phyloP scores from a whole-genome alignment of 2,888 invertebrate species.

The Zootermopsis nevadensis region DNA sequence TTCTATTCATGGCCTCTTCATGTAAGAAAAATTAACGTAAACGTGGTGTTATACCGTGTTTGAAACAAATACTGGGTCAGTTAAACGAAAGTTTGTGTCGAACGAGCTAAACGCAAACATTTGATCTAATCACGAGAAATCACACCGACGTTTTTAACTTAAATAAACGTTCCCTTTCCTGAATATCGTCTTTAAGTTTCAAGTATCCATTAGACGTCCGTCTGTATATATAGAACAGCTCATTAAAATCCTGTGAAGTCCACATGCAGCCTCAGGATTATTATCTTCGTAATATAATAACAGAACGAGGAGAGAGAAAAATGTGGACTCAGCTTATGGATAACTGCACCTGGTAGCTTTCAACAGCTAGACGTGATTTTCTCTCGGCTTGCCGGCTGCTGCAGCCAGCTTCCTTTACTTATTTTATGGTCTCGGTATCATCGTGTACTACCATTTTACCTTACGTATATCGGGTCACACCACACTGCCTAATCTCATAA shows the following conservation, averaged over 20 bases:
- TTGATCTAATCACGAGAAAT: not conserved
- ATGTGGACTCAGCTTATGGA: not conserved
- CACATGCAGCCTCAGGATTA: not conserved
- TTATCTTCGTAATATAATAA: conserved; percentile 30
- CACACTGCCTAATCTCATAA: too few species aligned
- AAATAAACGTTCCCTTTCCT: not conserved
- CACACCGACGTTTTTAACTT: not conserved
- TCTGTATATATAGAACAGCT: conserved; percentile 5
- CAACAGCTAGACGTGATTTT: not conserved
- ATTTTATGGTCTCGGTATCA: too few species aligned
- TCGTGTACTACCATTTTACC: too few species aligned
- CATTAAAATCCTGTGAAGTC: conserved; percentile 15
- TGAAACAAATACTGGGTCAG: not conserved
- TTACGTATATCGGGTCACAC: too few species aligned
- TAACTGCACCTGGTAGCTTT: not conserved
- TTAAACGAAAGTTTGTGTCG: not conserved
- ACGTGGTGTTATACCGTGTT: not conserved
- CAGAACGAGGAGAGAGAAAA: not conserved
- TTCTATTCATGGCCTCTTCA: too few species aligned
- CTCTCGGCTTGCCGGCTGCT: not conserved
- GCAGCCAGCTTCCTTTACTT: too few species aligned
- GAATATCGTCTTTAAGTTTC: conserved; percentile 12
- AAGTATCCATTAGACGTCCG: not conserved
- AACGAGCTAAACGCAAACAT: not conserved
- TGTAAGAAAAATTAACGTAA: too few species aligned